Evolutionary conservation across 2,888 invertebrate genomes (phyloP), one percentile per base, ranked within the genome.

Genomic region (Metopia argyrocephala): DNA sequence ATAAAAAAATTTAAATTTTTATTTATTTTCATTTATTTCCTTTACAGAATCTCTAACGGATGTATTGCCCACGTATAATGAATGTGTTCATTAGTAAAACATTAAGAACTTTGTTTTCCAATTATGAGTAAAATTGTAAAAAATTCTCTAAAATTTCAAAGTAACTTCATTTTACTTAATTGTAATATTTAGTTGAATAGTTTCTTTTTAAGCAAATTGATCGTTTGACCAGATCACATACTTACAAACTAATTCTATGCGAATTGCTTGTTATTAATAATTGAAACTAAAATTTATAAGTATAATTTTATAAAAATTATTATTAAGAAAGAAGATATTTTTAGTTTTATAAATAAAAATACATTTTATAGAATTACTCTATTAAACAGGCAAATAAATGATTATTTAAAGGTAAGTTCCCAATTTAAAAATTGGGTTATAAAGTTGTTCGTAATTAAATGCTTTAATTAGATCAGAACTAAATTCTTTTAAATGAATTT

Each of bases 31-130:
- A 70, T 50, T 75, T n/a, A 48, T 62, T 71, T 61, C 73, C 46
- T 74, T 66, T 81, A 5, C 78, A 81, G 81, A 81, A 75, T 81
- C 81, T 21, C 56, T 78, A 25, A 81, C 74, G 50, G 81, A 78
- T 70, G 56, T 31, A 21, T 50, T 75, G 70, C 70, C 81, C 56
- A 54, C 61, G 1, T 71, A 66, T 31, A 78, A 70, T 38, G 52
- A 81, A 48, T 25, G 65, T 57, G 66, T 78, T 78, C 50, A 57
- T 64, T 68, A 65, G 50, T n/a, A 59, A 62, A 62, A 38, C 18
- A 45, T n/a, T 21, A 28, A 28, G 12, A 48, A 21, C 52, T 25
- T 45, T 56, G 31, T 12, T 48, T 52, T 68, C 61, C 38, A 54
- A 2, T 45, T 20, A 56, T 50, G 23, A 48, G 12, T 3, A 31